Evolutionary conservation across 2,888 invertebrate genomes (phyloP).

Genomic region (Polyommatus iphigenia): DNA sequence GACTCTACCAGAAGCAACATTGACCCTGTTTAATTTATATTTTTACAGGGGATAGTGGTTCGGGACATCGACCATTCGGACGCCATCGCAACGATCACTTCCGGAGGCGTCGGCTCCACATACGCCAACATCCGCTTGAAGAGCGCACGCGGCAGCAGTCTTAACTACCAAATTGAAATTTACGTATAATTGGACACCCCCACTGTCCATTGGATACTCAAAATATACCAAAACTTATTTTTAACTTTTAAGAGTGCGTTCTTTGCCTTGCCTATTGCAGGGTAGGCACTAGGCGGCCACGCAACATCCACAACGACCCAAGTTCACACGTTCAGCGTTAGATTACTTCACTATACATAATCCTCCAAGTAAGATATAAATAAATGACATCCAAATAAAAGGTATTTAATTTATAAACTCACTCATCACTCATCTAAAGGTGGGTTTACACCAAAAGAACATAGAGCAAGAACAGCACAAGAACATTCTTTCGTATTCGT

Average conservation of each 20-base stretch:
- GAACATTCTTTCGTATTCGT: no score
- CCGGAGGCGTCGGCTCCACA: conserved; percentile 60
- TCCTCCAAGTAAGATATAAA: neutral
- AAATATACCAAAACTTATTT: neutral
- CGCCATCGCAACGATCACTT: conserved; percentile 53
- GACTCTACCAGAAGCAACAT: neutral
- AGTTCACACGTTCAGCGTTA: no score
- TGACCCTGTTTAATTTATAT: conserved; percentile 17
- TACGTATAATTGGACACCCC: conserved; percentile 48
- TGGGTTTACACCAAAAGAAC: no score
- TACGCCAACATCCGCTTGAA: conserved; percentile 61
- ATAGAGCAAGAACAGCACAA: no score
- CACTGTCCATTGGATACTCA: no score
- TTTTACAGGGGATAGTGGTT: conserved; percentile 57
- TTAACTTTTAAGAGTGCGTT: neutral
- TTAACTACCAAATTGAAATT: conserved; percentile 61
- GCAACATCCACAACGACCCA: no score
- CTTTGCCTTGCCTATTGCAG: neutral
- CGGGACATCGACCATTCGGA: conserved; percentile 54
- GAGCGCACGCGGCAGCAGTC: conserved; percentile 56
- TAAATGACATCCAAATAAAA: neutral
- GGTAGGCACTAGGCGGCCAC: neutral
- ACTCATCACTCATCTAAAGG: neutral
- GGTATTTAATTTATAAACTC: neutral
- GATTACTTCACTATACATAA: neutral